Evolutionary conservation across 2,113 vertebrate genomes (phyloP), one percentile per base, ranked within the genome.

Genomic region (Rana temporaria): DNA sequence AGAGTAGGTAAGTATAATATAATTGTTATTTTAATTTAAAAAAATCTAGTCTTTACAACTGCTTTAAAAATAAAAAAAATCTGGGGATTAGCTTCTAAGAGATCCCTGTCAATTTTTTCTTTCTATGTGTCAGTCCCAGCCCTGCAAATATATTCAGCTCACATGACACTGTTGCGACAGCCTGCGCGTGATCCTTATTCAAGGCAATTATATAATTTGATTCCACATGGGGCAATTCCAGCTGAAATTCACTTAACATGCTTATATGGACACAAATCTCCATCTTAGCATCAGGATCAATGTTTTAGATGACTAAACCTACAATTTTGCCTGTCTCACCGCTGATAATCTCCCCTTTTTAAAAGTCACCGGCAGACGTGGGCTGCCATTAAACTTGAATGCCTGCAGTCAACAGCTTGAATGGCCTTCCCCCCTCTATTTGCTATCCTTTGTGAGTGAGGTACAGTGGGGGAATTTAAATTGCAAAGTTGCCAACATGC

Each of bases 301-400:
- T 89, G 88, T 93, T 89, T 92, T 89, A 92, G 89, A 88, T 84
- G 87, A 92, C 86, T 91, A 90, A 95, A 89, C 91, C 91, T 91
- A 89, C 88, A 94, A 88, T 93, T 93, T 91, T 92, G 87, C 90
- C 87, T 90, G 82, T 88, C 88, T 91, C 90, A 66, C 34, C 84
- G 84, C 87, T 80, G 89, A 89, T 92, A 92, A 91, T 91, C 87
- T 90, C 81, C 86, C 90, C 81, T 85, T 64, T 85, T 57, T 85
- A 86, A 89, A 86, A 92, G 87, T 71, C 87, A 79, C 81, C 65
- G 84, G 85, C 86, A 90, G 87, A 88, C 78, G 7, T 0, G 0
- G 82, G 82, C 86, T 91, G 88, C 87, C 88, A 87, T 90, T 88
- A 91, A 90, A 88, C 87, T 91, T 87, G 86, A 89, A 88, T 87